These are phyloP conservation scores for Microctenopoma steveboyesi DNA, from an alignment of 2,797 vertebrate genomes.

Conservation along the genomic window DNA sequence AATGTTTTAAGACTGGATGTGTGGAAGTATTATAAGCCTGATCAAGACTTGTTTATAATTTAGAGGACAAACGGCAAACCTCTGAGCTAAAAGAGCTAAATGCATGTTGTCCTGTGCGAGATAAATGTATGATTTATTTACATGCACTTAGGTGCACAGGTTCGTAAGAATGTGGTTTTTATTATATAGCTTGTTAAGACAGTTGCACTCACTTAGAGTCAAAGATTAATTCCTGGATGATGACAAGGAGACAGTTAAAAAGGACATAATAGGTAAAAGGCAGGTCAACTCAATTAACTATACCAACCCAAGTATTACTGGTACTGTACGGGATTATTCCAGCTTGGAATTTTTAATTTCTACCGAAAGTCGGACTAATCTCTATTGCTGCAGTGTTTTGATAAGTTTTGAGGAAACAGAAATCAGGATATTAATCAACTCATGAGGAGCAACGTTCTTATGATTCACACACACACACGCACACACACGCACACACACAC, in stretches of 20 bases:
- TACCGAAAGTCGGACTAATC: slow-evolving; percentile 35
- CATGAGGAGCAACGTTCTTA: slow-evolving; percentile 27
- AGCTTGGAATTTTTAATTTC: slow-evolving; percentile 8
- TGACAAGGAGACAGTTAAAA: not conserved
- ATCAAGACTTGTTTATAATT: slow-evolving; percentile 18
- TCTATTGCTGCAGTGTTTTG: slow-evolving; percentile 15
- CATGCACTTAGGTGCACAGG: not conserved
- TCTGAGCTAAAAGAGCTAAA: not conserved
- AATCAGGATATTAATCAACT: slow-evolving; percentile 37
- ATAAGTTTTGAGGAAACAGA: slow-evolving; percentile 29
- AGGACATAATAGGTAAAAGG: not conserved
- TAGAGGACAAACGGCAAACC: slow-evolving; percentile 16
- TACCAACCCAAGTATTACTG: not conserved
- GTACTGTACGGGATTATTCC: not conserved
- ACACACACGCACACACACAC: slow-evolving; percentile 12
- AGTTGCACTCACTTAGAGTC: not conserved
- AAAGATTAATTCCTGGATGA: too few relatives aligned
- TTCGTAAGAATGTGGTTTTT: slow-evolving; percentile 10
- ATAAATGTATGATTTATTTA: not conserved
- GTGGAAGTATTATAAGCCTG: not conserved
- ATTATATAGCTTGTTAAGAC: not conserved
- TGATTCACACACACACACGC: slow-evolving; percentile 22
- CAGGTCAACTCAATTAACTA: not conserved
- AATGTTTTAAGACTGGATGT: not conserved
- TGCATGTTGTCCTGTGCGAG: not conserved